Percentiles rank a stretch among this genome's conserved stretches.
Evolutionary conservation across 2,888 invertebrate species (phyloP).

Genomic region (Epirrita christyi): DNA sequence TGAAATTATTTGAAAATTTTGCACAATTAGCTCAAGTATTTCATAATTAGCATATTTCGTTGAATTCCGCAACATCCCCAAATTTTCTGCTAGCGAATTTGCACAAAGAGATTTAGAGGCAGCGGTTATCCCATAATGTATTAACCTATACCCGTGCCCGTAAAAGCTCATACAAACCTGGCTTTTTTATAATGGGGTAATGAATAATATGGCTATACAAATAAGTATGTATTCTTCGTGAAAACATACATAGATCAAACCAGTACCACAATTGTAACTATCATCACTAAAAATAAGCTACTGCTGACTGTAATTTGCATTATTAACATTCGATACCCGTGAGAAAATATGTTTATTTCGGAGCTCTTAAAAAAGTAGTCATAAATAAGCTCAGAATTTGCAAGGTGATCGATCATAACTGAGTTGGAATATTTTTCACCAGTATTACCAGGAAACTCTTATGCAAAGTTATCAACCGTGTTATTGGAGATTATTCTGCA

Average conservation of each 20-base stretch:
- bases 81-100: constrained; percentile 39
- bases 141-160: constrained; percentile 29
- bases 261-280: too few relatives aligned
- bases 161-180: constrained; percentile 40
- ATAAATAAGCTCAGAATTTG: background rate
- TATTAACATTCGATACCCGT: too few relatives aligned
- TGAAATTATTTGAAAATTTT: too few relatives aligned
- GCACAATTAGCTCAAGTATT: background rate
- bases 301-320: too few relatives aligned
- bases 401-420: constrained; percentile 13
- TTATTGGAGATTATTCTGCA: constrained; percentile 69
- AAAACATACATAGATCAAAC: too few relatives aligned
- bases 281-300: too few relatives aligned
- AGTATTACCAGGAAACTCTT: constrained; percentile 34
- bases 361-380: background rate
- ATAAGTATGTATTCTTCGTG: too few relatives aligned
- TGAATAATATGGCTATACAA: background rate
- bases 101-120: constrained; percentile 41
- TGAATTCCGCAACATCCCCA: constrained; percentile 30
- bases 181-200: constrained; percentile 3
- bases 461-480: constrained; percentile 60
- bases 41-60: constrained; percentile 12
- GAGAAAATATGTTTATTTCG: too few relatives aligned
- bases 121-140: constrained; percentile 41
- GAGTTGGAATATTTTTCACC: constrained; percentile 13